Base-by-base conservation (phyloP, 2,888 invertebrate genomes). In the Troides helena region DNA sequence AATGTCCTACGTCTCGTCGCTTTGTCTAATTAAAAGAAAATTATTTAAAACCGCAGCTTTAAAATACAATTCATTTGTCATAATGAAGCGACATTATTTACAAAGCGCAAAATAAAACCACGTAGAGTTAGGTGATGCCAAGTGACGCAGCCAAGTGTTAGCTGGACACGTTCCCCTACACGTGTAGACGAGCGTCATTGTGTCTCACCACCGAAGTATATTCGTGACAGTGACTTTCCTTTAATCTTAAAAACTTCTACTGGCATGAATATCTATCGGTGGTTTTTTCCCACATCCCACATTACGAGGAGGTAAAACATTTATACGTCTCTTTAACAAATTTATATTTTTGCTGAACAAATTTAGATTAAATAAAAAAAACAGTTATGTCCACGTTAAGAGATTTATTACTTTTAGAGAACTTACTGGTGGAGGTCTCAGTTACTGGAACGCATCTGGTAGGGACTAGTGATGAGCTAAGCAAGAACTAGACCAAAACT, bases 141-240 rank as follows among this genome's bases (percentile, higher is more conserved):
- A 63, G 23, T 53, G 63, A 18, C 53, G 30, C 50, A 25, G 46
- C 63, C 50, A 63, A 53, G 30, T 18, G 23, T 63, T 18, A 10
- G n/a, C 10, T 18, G 23, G n/a, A 18, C 56, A 63, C 53, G 53
- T 63, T 53, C 36, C n/a, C 23, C 18, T 17, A 23, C 63, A 63
- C 53, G 63, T 63, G 63, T 18, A 14, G 12, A 12, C 23, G 23
- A 58, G n/a, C 57, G 23, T 58, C 57, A 58, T 58, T 58, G 23
- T 57, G 43, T 46, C 46, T 46, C 23, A 23, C 57, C 12, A 25
- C 53, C 53, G 53, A 18, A n/a, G n/a, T 53, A 53, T 53, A 53
- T 53, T 53, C 53, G 53, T 53, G 10, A 53, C 53, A 53, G 53
- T 53, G 53, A 53, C n/a, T 53, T 53, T 53, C n/a, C 18, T 53